A percentile compares a stretch with the other conserved stretches of the same genome.
Conservation (phyloP, 2,888 invertebrate genomes). For the Oeneis ivallda region DNA sequence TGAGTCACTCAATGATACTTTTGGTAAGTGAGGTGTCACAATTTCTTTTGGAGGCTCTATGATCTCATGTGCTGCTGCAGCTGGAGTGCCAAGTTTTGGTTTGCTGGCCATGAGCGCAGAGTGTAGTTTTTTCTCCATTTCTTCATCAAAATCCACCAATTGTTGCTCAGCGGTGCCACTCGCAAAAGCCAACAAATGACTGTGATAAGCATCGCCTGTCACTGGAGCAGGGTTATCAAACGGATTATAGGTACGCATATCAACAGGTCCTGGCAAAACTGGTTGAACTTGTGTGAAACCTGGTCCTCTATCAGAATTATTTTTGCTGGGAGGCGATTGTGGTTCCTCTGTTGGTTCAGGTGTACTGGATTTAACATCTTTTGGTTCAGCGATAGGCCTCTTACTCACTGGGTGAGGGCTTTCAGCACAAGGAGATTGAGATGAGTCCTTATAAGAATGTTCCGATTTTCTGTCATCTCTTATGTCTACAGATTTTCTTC, state of each 20-base stretch:
- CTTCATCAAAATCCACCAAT: constrained; percentile 88
- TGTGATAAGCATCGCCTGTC: constrained; percentile 82
- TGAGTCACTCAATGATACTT: constrained; percentile 89
- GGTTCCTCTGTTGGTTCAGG: constrained; percentile 57
- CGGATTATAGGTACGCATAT: constrained; percentile 92
- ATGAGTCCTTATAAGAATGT: constrained; percentile 77
- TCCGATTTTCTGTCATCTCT: constrained; percentile 83
- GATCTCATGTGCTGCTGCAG: constrained; percentile 43
- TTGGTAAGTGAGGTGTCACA: constrained; percentile 73
- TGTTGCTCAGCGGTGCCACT: constrained; percentile 86
- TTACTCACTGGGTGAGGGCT: constrained; percentile 75
- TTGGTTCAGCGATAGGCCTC: constrained; percentile 49
- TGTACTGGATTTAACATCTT: constrained; percentile 47
- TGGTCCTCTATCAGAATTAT: constrained; percentile 48
- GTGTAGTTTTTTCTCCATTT: constrained; percentile 88
- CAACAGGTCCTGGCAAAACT: constrained; percentile 92
- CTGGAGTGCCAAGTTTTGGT: constrained; percentile 60
- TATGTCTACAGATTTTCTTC: constrained; percentile 87
- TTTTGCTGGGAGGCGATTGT: constrained; percentile 50
- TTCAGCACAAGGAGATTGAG: constrained; percentile 80
- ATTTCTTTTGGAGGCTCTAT: constrained; percentile 54
- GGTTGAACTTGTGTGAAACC: constrained; percentile 84
- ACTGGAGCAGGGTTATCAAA: constrained; percentile 81
- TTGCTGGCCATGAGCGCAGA: constrained; percentile 84
- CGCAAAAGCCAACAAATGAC: constrained; percentile 85